These are phyloP conservation scores for Nesidiocoris tenuis DNA, from an alignment of 2,888 invertebrate species.

Conservation along the genomic window DNA sequence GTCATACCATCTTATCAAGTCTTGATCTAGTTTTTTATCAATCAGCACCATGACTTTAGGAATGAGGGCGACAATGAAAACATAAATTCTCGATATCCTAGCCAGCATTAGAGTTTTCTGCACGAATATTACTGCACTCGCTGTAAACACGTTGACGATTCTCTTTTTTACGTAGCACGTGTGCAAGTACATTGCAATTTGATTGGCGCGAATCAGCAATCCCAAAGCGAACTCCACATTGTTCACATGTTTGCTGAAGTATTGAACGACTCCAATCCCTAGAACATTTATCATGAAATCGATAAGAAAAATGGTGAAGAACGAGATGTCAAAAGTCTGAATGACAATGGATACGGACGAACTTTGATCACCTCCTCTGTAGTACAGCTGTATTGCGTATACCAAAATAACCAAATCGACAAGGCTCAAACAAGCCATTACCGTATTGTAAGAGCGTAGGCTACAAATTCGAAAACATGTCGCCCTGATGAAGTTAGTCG, in stretches of 20 bases:
- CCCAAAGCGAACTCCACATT: conserved; percentile 35
- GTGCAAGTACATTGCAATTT: conserved; percentile 22
- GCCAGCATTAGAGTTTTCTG: conserved; percentile 32
- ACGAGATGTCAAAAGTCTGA: conserved; percentile 15
- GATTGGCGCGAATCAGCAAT: conserved; percentile 16
- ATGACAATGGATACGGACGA: not conserved
- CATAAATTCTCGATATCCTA: conserved; percentile 28
- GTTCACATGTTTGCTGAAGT: conserved; percentile 28
- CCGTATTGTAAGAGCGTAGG: conserved; percentile 12
- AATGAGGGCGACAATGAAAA: conserved; percentile 34
- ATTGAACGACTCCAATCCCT: conserved; percentile 33
- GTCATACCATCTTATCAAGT: conserved; percentile 32
- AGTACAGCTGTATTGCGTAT: not conserved
- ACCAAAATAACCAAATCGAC: conserved; percentile 6
- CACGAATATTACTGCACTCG: conserved; percentile 16
- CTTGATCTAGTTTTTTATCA: conserved; percentile 29
- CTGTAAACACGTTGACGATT: conserved; percentile 6
- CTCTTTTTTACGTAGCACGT: not conserved
- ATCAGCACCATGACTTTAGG: conserved; percentile 37
- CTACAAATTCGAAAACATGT: conserved; percentile 33
- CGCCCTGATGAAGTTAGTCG: conserved; percentile 34
- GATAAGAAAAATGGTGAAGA: conserved; percentile 26
- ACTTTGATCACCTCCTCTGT: not conserved
- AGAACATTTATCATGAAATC: conserved; percentile 27
- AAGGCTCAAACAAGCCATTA: conserved; percentile 27